Evolutionary conservation across 2,888 invertebrate species (phyloP).

Genomic region (Brachypterus glaber): DNA sequence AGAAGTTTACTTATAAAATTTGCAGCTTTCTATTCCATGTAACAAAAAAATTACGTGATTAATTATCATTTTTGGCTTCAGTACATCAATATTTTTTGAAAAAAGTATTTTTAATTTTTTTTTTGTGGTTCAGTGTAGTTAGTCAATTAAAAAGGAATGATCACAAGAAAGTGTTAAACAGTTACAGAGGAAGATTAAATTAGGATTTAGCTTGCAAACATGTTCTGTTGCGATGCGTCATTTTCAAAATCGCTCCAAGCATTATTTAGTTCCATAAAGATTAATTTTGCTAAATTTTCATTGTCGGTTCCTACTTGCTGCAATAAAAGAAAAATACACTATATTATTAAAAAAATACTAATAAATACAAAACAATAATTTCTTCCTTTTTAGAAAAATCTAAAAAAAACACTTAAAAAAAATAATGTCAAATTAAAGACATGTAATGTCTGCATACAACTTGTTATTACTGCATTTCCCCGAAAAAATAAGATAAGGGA

Average conservation of each 20-base stretch:
- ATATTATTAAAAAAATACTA: slow-evolving; percentile 6
- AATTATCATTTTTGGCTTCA: background rate
- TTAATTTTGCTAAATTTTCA: slow-evolving; percentile 87
- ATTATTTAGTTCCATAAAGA: slow-evolving; percentile 98
- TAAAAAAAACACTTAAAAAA: slow-evolving; percentile 8
- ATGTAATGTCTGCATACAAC: no score
- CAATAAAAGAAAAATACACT: slow-evolving; percentile 18
- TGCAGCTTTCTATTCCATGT: slow-evolving; percentile 1
- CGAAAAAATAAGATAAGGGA: no score
- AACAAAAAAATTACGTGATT: no score
- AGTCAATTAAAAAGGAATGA: slow-evolving; percentile 24
- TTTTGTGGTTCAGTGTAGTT: slow-evolving; percentile 18
- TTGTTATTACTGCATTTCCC: no score
- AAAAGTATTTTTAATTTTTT: slow-evolving; percentile 7
- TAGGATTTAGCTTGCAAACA: slow-evolving; percentile 43
- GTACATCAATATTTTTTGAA: slow-evolving; percentile 9
- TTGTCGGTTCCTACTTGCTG: slow-evolving; percentile 90
- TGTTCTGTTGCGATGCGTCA: slow-evolving; percentile 63
- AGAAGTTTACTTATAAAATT: background rate
- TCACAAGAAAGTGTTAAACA: slow-evolving; percentile 15
- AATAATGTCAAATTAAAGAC: no score
- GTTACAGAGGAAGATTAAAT: slow-evolving; percentile 9
- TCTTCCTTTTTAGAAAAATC: no score
- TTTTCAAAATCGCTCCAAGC: slow-evolving; percentile 97
- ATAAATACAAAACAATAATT: slow-evolving; percentile 1